phyloP scores from a whole-genome alignment of 2,797 vertebrate species.

The Podarcis lilfordi region DNA sequence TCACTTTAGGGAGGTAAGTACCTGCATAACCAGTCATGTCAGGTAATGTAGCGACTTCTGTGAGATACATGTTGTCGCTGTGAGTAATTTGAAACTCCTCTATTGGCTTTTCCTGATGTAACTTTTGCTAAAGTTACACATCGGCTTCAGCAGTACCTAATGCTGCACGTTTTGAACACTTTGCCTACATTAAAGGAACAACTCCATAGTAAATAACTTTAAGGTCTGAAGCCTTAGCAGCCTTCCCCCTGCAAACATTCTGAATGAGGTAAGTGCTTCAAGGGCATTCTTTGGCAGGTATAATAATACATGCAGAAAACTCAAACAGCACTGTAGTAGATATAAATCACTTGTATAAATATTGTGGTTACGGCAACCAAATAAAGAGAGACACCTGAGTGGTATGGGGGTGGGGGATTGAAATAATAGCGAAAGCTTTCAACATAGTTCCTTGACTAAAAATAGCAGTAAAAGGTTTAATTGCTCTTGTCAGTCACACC shows the following conservation, averaged over 20 bases:
- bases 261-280: conserved; percentile 35
- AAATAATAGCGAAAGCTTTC: conserved; percentile 52
- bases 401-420: conserved; percentile 21
- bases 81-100: not conserved
- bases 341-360: conserved; percentile 52
- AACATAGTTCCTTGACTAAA: conserved; percentile 38
- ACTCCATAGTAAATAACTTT: not conserved
- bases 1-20: conserved; percentile 20
- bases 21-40: not conserved
- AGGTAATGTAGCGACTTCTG: not conserved
- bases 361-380: conserved; percentile 42
- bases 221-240: not conserved
- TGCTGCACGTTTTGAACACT: not conserved
- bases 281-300: conserved; percentile 28
- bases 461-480: conserved; percentile 62
- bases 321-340: conserved; percentile 48
- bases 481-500: conserved; percentile 68
- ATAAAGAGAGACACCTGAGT: conserved; percentile 39
- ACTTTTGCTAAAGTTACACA: conserved; percentile 17
- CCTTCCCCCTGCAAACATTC: not conserved
- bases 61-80: not conserved
- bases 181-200: not conserved
- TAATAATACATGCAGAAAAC: conserved; percentile 51
- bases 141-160: not conserved
- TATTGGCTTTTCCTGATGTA: not conserved